A percentile compares a stretch with the other conserved stretches of the same genome.
Evolutionary conservation across 2,888 invertebrate species (phyloP).

Genomic region (Microplitis deprimator): DNA sequence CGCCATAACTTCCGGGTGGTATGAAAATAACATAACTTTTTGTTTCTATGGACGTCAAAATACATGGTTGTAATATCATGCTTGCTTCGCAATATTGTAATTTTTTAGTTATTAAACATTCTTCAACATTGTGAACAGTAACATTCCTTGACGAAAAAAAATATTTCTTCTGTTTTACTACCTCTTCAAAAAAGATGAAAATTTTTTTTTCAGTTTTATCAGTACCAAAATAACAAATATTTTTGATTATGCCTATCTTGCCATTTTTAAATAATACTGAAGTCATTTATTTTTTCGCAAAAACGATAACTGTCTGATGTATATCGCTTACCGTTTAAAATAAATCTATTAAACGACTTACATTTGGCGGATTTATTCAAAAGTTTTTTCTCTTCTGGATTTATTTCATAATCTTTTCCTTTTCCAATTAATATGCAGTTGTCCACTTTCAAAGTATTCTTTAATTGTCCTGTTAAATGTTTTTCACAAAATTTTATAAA

Average conservation of each 20-base stretch:
- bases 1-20: constrained; percentile 3
- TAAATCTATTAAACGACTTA: constrained; percentile 4
- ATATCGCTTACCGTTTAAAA: background rate
- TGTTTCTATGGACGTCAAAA: constrained; percentile 24
- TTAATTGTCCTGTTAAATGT: constrained; percentile 16
- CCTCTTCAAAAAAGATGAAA: constrained; percentile 19
- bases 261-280: background rate
- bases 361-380: background rate
- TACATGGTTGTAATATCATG: constrained; percentile 24
- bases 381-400: background rate
- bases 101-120: constrained; percentile 25
- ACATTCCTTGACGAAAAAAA: constrained; percentile 19
- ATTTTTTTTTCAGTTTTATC: background rate
- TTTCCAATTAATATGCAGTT: constrained; percentile 20
- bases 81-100: constrained; percentile 20
- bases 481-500: constrained; percentile 16
- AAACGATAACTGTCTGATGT: background rate
- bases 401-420: constrained; percentile 29
- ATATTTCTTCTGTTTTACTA: constrained; percentile 31
- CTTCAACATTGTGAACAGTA: constrained; percentile 25
- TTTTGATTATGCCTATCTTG: constrained; percentile 2
- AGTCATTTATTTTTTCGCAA: background rate
- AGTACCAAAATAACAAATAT: constrained; percentile 4
- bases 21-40: constrained; percentile 6
- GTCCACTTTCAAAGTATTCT: constrained; percentile 1